These are phyloP conservation scores for Mustelus asterias DNA, from an alignment of 2,113 vertebrate genomes.

Conservation along the genomic window DNA sequence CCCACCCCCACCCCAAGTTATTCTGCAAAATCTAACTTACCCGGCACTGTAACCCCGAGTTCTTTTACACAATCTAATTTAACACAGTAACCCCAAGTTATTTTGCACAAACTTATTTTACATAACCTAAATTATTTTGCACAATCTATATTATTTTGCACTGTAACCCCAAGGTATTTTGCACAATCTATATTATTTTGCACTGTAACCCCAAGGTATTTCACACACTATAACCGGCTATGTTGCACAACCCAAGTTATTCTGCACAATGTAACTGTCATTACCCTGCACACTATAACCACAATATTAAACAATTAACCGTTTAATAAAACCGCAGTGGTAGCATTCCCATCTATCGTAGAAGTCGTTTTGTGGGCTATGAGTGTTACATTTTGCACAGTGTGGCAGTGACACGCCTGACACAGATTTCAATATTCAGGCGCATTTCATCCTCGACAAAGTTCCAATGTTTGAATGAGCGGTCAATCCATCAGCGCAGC, in stretches of 20 bases:
- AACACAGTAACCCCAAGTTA: no score
- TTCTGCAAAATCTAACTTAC: no score
- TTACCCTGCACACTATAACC: background rate
- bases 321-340: background rate
- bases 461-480: background rate
- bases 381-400: background rate
- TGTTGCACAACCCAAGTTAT: background rate
- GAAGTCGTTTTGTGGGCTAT: background rate
- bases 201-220: background rate
- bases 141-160: no score
- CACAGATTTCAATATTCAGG: background rate
- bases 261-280: background rate
- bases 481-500: background rate
- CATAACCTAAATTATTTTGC: no score
- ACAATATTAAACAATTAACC: background rate
- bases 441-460: background rate
- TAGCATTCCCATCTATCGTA: background rate
- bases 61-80: no score
- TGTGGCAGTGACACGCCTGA: no score
- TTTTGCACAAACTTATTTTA: no score
- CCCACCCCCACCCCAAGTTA: background rate
- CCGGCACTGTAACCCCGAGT: no score
- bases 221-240: background rate
- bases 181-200: background rate
- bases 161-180: background rate